These are phyloP conservation scores for Sylvilagus floridanus DNA, from an alignment of 2,797 vertebrate species.

Conservation along the genomic window DNA sequence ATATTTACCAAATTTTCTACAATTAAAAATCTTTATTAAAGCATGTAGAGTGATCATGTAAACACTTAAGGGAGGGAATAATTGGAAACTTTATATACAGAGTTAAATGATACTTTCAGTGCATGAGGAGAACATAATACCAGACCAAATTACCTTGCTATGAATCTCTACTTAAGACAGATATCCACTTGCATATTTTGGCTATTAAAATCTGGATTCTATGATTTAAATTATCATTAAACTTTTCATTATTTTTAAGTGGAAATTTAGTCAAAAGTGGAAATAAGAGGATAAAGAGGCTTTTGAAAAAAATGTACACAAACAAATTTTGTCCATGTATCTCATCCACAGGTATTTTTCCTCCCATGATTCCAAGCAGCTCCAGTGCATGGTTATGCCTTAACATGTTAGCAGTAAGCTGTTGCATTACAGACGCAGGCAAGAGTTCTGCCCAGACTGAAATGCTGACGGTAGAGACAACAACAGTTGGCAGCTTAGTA, in stretches of 20 bases:
- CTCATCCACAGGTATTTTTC: neutral
- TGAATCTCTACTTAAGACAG: conserved; percentile 20
- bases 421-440: neutral
- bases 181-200: neutral
- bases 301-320: neutral
- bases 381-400: neutral
- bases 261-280: neutral
- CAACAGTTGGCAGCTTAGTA: neutral
- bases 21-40: conserved; percentile 10
- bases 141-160: neutral
- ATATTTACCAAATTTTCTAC: neutral
- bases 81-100: neutral
- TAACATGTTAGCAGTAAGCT: neutral
- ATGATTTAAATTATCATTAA: conserved; percentile 25
- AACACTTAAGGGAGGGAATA: no score
- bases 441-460: neutral
- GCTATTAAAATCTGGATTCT: conserved; percentile 54
- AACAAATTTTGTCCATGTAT: neutral
- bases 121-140: conserved; percentile 9
- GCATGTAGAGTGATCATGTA: neutral
- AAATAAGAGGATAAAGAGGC: conserved; percentile 8
- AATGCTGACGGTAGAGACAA: neutral
- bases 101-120: conserved; percentile 47
- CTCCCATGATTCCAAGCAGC: conserved; percentile 1
- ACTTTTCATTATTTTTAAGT: neutral